phyloP scores from a whole-genome alignment of 2,888 invertebrate species.

The Brassicogethes aeneus region DNA sequence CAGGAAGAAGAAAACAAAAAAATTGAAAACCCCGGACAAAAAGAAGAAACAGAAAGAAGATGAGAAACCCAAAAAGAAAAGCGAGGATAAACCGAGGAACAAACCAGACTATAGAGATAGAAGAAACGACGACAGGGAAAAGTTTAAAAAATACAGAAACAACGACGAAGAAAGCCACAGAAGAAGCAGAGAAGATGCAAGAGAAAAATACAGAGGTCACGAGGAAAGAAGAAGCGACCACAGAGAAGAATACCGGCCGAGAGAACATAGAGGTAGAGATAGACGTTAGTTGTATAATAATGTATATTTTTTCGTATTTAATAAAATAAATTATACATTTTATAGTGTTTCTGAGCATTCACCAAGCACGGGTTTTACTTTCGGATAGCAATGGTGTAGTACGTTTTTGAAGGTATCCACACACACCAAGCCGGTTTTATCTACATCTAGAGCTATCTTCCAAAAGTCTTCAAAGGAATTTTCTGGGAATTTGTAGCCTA shows the following conservation, averaged over 20 bases:
- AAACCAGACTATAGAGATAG: conserved; percentile 17
- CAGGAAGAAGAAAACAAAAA: conserved; percentile 15
- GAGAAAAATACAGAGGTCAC: conserved; percentile 15
- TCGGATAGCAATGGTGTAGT: conserved; percentile 24
- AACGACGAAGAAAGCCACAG: conserved; percentile 11
- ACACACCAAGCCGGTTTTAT: conserved; percentile 46
- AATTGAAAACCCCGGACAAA: conserved; percentile 9
- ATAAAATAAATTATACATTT: conserved; percentile 3
- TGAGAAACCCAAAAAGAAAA: conserved; percentile 8
- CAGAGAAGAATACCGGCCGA: conserved; percentile 15
- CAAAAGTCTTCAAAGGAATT: conserved; percentile 44
- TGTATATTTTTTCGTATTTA: conserved; percentile 4
- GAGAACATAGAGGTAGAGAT: conserved; percentile 17
- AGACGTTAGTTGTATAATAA: conserved; percentile 12
- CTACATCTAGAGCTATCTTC: conserved; percentile 43
- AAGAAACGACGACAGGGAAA: conserved; percentile 20
- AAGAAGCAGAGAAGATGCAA: conserved; percentile 17
- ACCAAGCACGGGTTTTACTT: no score
- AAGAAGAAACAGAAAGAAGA: conserved; percentile 6
- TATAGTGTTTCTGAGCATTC: no score
- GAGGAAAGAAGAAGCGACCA: conserved; percentile 10
- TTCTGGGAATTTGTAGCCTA: conserved; percentile 44
- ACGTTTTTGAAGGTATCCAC: conserved; percentile 44
- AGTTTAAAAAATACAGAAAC: conserved; percentile 14
- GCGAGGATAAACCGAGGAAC: conserved; percentile 10